These are phyloP conservation scores for Acrobasis consociella DNA, from an alignment of 2,888 invertebrate species.

Conservation along the genomic window DNA sequence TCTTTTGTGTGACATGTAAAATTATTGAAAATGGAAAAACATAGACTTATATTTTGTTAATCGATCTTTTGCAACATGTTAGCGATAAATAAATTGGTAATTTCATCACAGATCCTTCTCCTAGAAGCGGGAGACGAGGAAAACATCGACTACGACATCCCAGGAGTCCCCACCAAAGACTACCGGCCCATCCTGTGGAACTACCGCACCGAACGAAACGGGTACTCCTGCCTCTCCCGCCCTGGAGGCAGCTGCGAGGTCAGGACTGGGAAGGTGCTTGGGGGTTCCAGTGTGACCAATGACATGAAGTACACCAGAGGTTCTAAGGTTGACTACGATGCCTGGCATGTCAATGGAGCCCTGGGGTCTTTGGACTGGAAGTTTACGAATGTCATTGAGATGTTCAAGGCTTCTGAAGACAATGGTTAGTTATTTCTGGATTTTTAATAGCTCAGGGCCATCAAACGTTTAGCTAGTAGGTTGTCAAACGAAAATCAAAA, in stretches of 20 bases:
- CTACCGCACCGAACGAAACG: conserved; percentile 70
- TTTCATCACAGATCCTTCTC: conserved; percentile 56
- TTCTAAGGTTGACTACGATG: conserved; percentile 69
- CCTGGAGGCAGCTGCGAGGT: conserved; percentile 74
- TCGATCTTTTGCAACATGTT: background rate
- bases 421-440: conserved; percentile 56
- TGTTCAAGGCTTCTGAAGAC: conserved; percentile 73
- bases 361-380: conserved; percentile 72
- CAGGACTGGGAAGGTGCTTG: conserved; percentile 71
- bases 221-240: conserved; percentile 70
- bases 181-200: conserved; percentile 74
- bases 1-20: too few species aligned
- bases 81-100: background rate
- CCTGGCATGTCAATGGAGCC: conserved; percentile 62
- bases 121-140: conserved; percentile 73
- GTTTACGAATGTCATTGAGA: conserved; percentile 67
- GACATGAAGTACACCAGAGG: conserved; percentile 79
- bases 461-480: too few species aligned
- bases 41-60: background rate
- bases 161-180: conserved; percentile 66
- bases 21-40: too few species aligned
- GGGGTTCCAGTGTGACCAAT: conserved; percentile 72
- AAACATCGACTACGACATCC: conserved; percentile 74
- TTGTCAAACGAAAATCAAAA: too few species aligned
- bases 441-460: too few species aligned